Percentiles rank a stretch among this genome's conserved stretches.
phyloP scores from a whole-genome alignment of 2,888 invertebrate species.

The Leptopilina drosophilae region DNA sequence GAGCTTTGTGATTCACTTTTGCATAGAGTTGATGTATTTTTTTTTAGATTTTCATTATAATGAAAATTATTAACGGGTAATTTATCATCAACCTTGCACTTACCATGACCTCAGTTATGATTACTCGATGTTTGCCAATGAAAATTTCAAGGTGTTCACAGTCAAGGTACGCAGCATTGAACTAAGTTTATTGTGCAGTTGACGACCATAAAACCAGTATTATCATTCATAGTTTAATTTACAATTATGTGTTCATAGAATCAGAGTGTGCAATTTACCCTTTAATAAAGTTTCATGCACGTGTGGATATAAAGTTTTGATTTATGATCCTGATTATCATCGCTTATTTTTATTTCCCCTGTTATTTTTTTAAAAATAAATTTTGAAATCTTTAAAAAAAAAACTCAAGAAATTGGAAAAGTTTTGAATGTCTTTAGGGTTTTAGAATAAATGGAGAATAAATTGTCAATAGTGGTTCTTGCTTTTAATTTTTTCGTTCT shows the following conservation, averaged over 20 bases:
- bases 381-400: too few relatives aligned
- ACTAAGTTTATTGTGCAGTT: conserved; percentile 16
- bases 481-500: too few relatives aligned
- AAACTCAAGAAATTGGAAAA: too few relatives aligned
- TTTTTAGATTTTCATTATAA: too few relatives aligned
- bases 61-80: neutral
- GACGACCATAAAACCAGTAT: conserved; percentile 7
- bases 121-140: conserved; percentile 15
- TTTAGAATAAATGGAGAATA: too few relatives aligned
- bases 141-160: conserved; percentile 21
- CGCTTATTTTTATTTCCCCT: neutral
- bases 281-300: conserved; percentile 9
- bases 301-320: neutral
- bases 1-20: too few relatives aligned
- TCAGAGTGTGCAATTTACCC: neutral
- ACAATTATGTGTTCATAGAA: conserved; percentile 16
- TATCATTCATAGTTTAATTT: conserved; percentile 19
- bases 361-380: neutral
- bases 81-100: conserved; percentile 15
- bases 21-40: too few relatives aligned
- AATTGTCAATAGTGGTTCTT: too few relatives aligned
- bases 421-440: too few relatives aligned
- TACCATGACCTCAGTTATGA: conserved; percentile 10
- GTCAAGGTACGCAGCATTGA: neutral
- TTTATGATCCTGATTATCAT: neutral